Evolutionary conservation across 2,888 invertebrate genomes (phyloP).

Genomic region (Macrophya annulata): DNA sequence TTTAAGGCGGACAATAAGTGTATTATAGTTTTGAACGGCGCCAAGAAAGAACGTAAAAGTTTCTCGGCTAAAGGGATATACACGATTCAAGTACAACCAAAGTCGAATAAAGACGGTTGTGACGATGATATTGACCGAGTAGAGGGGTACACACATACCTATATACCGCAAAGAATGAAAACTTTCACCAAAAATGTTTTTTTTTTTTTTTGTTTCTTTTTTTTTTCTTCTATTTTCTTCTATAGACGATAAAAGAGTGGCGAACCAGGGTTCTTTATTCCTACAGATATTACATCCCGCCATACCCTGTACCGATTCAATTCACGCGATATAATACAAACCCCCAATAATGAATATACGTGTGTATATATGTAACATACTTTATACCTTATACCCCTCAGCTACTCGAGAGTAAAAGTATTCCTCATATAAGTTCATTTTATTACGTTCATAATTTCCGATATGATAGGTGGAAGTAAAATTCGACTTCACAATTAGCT

Average conservation of each 20-base stretch:
- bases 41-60: conserved; percentile 31
- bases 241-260: conserved; percentile 21
- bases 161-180: conserved; percentile 13
- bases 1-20: conserved; percentile 7
- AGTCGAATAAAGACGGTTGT: conserved; percentile 39
- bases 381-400: neutral
- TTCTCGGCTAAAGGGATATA: neutral
- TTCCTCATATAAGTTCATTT: neutral
- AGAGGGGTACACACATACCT: neutral
- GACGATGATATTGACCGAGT: conserved; percentile 42
- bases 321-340: conserved; percentile 13
- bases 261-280: neutral
- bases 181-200: conserved; percentile 23
- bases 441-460: neutral
- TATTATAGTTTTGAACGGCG: conserved; percentile 23
- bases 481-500: conserved; percentile 7
- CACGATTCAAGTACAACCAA: conserved; percentile 18
- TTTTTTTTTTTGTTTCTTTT: too few relatives aligned
- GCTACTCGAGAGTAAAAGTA: conserved; percentile 1
- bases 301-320: neutral
- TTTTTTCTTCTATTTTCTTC: conserved; percentile 45
- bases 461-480: neutral
- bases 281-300: neutral
- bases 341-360: conserved; percentile 17
- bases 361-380: too few relatives aligned